Percentiles rank a stretch among this genome's conserved stretches.
These are phyloP conservation scores for Mustelus asterias DNA, from an alignment of 2,113 vertebrate genomes.

Conservation along the genomic window DNA sequence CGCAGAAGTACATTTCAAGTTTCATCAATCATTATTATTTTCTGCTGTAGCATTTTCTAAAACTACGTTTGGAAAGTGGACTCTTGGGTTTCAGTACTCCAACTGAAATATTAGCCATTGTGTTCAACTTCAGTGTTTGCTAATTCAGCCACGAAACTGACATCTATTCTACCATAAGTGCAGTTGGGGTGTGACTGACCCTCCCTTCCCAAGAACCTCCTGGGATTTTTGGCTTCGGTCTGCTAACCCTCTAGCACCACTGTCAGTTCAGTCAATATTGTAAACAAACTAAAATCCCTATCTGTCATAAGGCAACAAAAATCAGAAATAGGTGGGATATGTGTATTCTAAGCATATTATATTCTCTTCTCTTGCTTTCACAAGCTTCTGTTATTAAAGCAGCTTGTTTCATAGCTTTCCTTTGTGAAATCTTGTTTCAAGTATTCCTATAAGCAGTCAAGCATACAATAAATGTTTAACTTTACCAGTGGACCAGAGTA, in stretches of 20 bases:
- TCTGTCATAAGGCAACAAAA: not conserved
- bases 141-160: not conserved
- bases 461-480: conserved; percentile 27
- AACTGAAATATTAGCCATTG: not conserved
- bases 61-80: not conserved
- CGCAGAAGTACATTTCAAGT: not conserved
- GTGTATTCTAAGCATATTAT: not conserved
- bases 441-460: conserved; percentile 1
- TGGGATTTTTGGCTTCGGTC: not conserved
- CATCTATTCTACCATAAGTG: conserved; percentile 4
- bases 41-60: conserved; percentile 1
- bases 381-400: not conserved
- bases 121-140: not conserved
- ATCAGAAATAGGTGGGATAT: not conserved
- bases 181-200: not conserved
- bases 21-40: conserved; percentile 1
- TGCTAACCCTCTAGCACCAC: not conserved
- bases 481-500: conserved; percentile 18
- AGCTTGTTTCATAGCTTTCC: not conserved
- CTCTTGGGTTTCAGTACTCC: not conserved
- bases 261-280: conserved; percentile 23
- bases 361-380: not conserved
- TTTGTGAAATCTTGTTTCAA: conserved; percentile 7
- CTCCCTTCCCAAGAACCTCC: not conserved
- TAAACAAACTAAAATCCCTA: not conserved